A percentile compares a stretch with the other conserved stretches of the same genome.
Conservation (phyloP, 1,140 invertebrate species). For the Olivierus martensii region DNA sequence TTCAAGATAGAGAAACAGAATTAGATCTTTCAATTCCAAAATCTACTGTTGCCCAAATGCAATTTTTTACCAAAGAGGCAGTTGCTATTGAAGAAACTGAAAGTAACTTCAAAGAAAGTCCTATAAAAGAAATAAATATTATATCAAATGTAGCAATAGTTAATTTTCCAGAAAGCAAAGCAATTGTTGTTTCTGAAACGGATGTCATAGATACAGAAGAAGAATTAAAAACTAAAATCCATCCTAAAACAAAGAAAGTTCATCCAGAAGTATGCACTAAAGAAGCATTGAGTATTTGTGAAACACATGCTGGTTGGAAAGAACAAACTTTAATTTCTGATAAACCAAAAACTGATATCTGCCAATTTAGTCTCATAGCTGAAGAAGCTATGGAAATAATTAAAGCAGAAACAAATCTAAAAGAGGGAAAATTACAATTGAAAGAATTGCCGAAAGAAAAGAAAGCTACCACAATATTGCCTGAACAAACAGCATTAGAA, state of each 20-base stretch:
- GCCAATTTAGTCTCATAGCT: neutral
- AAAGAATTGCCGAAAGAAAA: neutral
- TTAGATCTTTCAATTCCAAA: too few relatives aligned
- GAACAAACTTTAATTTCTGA: neutral
- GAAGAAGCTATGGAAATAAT: neutral
- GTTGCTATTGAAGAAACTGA: neutral
- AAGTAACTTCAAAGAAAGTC: neutral
- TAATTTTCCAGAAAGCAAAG: neutral
- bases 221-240: neutral
- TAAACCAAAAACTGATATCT: neutral
- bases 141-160: neutral
- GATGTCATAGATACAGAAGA: neutral
- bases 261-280: too few relatives aligned
- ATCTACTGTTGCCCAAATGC: too few relatives aligned
- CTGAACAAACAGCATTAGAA: too few relatives aligned
- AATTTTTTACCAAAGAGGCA: slow-evolving; percentile 2
- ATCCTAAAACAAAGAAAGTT: neutral
- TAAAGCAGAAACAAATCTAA: neutral
- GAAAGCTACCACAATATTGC: too few relatives aligned
- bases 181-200: neutral
- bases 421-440: neutral
- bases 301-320: too few relatives aligned
- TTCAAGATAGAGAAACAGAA: too few relatives aligned
- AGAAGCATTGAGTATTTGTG: too few relatives aligned
- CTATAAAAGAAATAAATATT: neutral